Conservation (phyloP, 2,113 vertebrate species). For the Actinemys pallida region DNA sequence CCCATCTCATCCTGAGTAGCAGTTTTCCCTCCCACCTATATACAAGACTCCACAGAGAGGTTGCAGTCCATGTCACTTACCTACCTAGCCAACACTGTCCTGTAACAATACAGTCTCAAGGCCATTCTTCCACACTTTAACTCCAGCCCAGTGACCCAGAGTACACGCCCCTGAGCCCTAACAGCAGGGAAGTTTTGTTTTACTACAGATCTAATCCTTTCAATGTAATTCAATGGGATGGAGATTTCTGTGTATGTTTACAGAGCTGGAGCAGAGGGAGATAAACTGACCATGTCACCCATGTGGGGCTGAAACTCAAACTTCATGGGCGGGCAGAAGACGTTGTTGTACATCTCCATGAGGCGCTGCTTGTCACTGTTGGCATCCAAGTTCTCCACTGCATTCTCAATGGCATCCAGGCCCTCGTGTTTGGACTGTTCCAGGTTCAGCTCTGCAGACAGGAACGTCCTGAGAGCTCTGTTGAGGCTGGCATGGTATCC, state of each 20-base stretch:
- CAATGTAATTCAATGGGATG: neutral
- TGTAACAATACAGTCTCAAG: neutral
- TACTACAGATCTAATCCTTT: neutral
- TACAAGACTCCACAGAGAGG: neutral
- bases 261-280: neutral
- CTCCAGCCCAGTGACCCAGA: neutral
- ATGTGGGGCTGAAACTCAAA: conserved; percentile 99
- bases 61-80: neutral
- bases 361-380: conserved; percentile 96
- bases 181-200: neutral
- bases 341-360: conserved; percentile 98
- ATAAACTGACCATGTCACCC: conserved; percentile 91
- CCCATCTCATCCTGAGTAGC: neutral
- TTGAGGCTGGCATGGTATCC: conserved; percentile 98
- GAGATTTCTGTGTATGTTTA: neutral
- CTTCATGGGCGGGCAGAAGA: conserved; percentile 96
- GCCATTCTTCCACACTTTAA: neutral
- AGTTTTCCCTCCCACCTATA: neutral
- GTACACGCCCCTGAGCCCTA: neutral
- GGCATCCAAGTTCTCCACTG: conserved; percentile 93
- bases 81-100: neutral
- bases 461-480: conserved; percentile 94
- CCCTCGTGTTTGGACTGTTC: conserved; percentile 95
- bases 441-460: conserved; percentile 95
- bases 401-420: conserved; percentile 93